Evolutionary conservation across 2,888 invertebrate species (phyloP), one percentile per base, ranked within the genome.

Genomic region (Morpho deidamia): DNA sequence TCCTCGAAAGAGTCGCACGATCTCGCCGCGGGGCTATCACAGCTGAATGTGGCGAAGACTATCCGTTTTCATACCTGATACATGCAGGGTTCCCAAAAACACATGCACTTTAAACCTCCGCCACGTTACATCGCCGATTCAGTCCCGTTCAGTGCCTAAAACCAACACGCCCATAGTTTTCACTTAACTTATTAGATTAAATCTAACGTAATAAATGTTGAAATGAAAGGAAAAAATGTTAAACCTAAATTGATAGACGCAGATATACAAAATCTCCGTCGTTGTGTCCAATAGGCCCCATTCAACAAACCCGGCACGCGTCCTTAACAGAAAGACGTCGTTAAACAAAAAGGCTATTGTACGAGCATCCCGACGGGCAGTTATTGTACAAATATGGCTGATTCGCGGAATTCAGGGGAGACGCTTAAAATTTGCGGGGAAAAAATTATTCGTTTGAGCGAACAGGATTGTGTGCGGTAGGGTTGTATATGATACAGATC

Each of bases 351-450:
- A 74, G 78, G 72, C 76, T 70, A 79, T 82, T 82, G 80, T 81
- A 60, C 66, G 68, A 70, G 66, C 72, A 66, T 75, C 79, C 79
- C 70, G 65, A 71, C 73, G 77, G 74, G 73, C 79, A 76, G 78
- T 83, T 83, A 81, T 85, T 83, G 81, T 80, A 78, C 78, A 76
- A 81, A 81, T 82, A 78, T 76, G 74, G 77, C 81, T 74, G 80
- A 80, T 83, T 83, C 83, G 78, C 69, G 78, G 77, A 81, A 81
- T 78, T 79, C 70, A 59, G 69, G 76, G 73, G 76, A 74, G 74
- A 73, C 69, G 81, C 74, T 85, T 83, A 81, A 84, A 85, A 86
- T 80, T 87, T 86, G 85, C 76, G 82, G 84, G 81, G 76, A 80
- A 82, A 85, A 83, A 85, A 83, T 71, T 67, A 67, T 68, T 62